phyloP scores from a whole-genome alignment of 2,888 invertebrate genomes.

The Morpho achilles region DNA sequence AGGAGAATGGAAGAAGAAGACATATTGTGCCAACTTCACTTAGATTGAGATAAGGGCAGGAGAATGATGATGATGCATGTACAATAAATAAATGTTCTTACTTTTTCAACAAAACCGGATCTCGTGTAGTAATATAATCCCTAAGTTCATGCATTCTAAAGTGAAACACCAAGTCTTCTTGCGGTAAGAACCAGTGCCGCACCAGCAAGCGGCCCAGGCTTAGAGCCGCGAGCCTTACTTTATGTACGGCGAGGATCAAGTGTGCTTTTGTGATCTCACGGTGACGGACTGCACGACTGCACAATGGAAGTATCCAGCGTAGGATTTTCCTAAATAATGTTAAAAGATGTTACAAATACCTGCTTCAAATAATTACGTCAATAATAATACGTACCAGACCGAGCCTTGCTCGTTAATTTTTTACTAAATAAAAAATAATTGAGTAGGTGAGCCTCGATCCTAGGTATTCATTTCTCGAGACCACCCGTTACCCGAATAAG shows the following conservation, averaged over 20 bases:
- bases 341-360: too few relatives aligned
- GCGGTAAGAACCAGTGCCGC: slow-evolving; percentile 81
- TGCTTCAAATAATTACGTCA: too few relatives aligned
- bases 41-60: too few relatives aligned
- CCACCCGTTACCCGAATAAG: too few relatives aligned
- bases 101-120: slow-evolving; percentile 81
- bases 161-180: slow-evolving; percentile 82
- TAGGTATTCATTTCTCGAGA: too few relatives aligned
- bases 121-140: slow-evolving; percentile 69
- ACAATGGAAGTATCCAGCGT: slow-evolving; percentile 80
- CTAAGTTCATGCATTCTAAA: slow-evolving; percentile 83
- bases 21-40: too few relatives aligned
- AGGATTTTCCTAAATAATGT: slow-evolving; percentile 79
- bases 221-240: slow-evolving; percentile 78
- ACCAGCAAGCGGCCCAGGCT: slow-evolving; percentile 79
- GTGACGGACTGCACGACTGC: slow-evolving; percentile 79
- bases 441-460: too few relatives aligned
- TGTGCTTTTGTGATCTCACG: slow-evolving; percentile 85
- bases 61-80: too few relatives aligned
- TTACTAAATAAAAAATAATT: too few relatives aligned
- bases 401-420: too few relatives aligned
- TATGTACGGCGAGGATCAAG: slow-evolving; percentile 74
- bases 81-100: slow-evolving; percentile 46
- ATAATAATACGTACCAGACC: too few relatives aligned
- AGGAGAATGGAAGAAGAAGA: too few relatives aligned